These are phyloP conservation scores for Drosophila littoralis DNA, from an alignment of 1,140 invertebrate species.

Conservation along the genomic window DNA sequence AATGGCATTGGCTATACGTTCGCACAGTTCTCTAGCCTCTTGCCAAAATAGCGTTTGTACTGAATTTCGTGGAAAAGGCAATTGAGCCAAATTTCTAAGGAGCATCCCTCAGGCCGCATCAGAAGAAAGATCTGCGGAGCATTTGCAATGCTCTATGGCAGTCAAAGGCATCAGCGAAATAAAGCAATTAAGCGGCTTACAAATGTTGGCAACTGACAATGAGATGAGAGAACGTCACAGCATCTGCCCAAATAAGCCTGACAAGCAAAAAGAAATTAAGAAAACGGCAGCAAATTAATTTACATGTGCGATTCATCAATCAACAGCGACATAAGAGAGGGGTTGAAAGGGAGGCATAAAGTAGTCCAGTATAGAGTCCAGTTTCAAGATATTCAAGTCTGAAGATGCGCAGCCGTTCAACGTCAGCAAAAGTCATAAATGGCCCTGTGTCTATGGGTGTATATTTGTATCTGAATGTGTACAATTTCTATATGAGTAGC, in stretches of 20 bases:
- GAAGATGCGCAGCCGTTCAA: slow-evolving; percentile 51
- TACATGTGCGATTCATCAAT: slow-evolving; percentile 82
- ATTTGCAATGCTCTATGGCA: slow-evolving; percentile 18
- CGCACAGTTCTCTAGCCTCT: slow-evolving; percentile 24
- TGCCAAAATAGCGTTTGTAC: slow-evolving; percentile 47
- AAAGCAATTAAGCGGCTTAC: slow-evolving; percentile 82
- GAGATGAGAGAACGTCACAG: slow-evolving; percentile 33
- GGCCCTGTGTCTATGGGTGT: slow-evolving; percentile 33
- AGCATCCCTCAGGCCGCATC: background rate
- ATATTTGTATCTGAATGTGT: slow-evolving; percentile 10
- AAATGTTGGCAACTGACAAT: slow-evolving; percentile 71
- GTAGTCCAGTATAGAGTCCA: slow-evolving; percentile 26
- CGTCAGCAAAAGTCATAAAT: slow-evolving; percentile 73
- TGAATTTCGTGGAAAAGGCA: slow-evolving; percentile 67
- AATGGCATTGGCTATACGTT: slow-evolving; percentile 34
- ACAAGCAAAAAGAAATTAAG: slow-evolving; percentile 75
- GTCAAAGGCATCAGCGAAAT: slow-evolving; percentile 67
- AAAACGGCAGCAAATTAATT: slow-evolving; percentile 80
- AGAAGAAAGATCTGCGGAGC: background rate
- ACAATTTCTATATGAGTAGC: slow-evolving; percentile 44
- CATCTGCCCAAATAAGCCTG: slow-evolving; percentile 59
- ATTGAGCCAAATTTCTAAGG: slow-evolving; percentile 50
- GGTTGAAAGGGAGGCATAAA: background rate
- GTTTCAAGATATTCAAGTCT: slow-evolving; percentile 26
- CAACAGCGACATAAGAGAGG: slow-evolving; percentile 36